Evolutionary conservation across 2,113 vertebrate species (phyloP).

Genomic region (Tragelaphus scriptus): DNA sequence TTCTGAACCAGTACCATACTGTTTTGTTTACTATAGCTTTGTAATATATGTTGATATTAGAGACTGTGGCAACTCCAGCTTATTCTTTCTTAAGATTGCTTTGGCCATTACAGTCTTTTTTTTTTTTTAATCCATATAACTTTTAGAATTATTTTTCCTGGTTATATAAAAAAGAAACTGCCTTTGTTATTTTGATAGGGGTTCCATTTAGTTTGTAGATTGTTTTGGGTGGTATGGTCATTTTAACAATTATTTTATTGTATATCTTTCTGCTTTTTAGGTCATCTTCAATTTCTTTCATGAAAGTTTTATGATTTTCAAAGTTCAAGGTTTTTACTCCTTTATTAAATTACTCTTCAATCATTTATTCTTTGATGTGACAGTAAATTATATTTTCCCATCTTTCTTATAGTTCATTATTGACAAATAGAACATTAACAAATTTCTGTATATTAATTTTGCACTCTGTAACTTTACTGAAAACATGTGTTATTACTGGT

Average conservation of each 20-base stretch:
- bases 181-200: background rate
- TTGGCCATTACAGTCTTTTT: too few species aligned
- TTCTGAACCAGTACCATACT: background rate
- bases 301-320: background rate
- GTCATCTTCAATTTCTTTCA: background rate
- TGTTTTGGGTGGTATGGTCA: background rate
- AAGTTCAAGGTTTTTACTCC: background rate
- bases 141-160: background rate
- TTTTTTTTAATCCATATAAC: background rate
- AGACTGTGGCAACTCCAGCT: background rate
- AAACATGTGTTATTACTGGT: background rate
- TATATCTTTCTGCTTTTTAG: background rate
- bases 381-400: background rate
- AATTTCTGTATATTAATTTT: background rate
- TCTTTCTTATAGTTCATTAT: background rate
- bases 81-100: background rate
- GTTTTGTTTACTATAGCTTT: background rate
- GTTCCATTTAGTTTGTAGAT: background rate
- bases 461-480: background rate
- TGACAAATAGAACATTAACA: background rate
- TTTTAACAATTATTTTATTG: background rate
- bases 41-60: background rate
- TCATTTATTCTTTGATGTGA: background rate
- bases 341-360: background rate
- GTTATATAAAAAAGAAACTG: background rate